Conservation (phyloP, 2,113 vertebrate genomes). For the Siniperca knerii region DNA sequence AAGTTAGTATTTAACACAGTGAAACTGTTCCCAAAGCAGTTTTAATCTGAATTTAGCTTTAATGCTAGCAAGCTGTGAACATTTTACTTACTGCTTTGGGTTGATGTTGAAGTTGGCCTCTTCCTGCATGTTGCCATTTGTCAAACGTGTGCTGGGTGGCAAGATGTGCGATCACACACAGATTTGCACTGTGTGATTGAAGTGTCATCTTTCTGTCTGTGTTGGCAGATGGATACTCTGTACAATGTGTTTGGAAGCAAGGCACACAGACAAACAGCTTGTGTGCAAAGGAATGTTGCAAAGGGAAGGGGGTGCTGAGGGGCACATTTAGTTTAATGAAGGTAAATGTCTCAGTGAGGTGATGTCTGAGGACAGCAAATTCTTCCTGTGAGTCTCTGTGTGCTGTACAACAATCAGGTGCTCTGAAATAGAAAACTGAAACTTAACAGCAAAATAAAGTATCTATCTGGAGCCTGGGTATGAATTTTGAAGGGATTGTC, state of each 20-base stretch:
- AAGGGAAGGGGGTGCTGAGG: background rate
- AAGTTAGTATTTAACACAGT: background rate
- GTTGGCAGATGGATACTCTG: slow-evolving; percentile 61
- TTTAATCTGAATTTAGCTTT: slow-evolving; percentile 21
- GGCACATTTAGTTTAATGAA: slow-evolving; percentile 34
- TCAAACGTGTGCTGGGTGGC: slow-evolving; percentile 58
- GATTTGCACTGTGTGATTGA: slow-evolving; percentile 62
- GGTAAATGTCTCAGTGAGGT: slow-evolving; percentile 29
- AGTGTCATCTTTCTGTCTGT: slow-evolving; percentile 64
- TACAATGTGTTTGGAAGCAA: slow-evolving; percentile 62
- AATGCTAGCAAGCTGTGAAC: slow-evolving; percentile 37
- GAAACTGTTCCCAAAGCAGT: background rate
- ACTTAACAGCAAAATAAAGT: background rate
- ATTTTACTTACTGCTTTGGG: slow-evolving; percentile 38
- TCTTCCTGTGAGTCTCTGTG: slow-evolving; percentile 1
- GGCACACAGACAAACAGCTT: slow-evolving; percentile 53
- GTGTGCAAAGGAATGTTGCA: slow-evolving; percentile 39
- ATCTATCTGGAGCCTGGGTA: background rate
- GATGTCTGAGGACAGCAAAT: slow-evolving; percentile 1
- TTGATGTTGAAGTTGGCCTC: slow-evolving; percentile 58
- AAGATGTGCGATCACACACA: slow-evolving; percentile 57
- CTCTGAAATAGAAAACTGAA: background rate
- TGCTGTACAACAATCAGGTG: background rate
- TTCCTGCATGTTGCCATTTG: slow-evolving; percentile 58
- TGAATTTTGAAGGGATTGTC: background rate